Evolutionary conservation across 2,888 invertebrate genomes (phyloP), one percentile per base, ranked within the genome.

Genomic region (Apodemia duryi): DNA sequence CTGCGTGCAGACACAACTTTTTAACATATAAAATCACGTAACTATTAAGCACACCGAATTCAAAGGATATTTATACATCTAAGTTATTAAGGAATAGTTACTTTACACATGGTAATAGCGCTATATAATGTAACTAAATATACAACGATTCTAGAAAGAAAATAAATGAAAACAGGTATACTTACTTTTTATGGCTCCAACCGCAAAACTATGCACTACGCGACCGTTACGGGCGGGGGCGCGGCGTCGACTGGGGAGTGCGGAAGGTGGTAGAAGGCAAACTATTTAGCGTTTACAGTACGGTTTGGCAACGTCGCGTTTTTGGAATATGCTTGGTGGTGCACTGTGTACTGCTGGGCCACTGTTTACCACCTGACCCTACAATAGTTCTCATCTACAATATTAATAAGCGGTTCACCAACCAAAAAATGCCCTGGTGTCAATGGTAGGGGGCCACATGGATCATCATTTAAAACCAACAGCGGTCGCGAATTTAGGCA

Each of bases 241-340:
- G 51, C n/a, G 51, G n/a, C 51, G 51, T 51, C 51, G 51, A 51
- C n/a, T 51, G 51, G 51, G 51, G 51, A 51, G 21, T n/a, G 21
- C 13, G n/a, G 13, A 2, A n/a, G 5, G n/a, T 51, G 51, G 51
- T 21, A 21, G 21, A 13, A 51, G 21, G 21, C 51, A 51, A 21
- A 10, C 21, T n/a, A 6, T 21, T 21, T 51, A 3, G 21, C 10
- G 51, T 51, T 51, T 21, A 10, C 21, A n/a, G 51, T 10, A 51
- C 51, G 21, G 6, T 21, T 21, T n/a, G 51, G 51, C 21, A 51
- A 21, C n/a, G 51, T 51, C 6, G 21, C 51, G 51, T 51, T 51
- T 51, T 21, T 21, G 51, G 21, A 5, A 51, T 51, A 51, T 5
- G 51, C n/a, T n/a, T 51, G 51, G n/a, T 51, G 51, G 51, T 13